A percentile compares a stretch with the other conserved stretches of the same genome.
Conservation (phyloP, 2,113 vertebrate species). For the Nycticryphes semicollaris region DNA sequence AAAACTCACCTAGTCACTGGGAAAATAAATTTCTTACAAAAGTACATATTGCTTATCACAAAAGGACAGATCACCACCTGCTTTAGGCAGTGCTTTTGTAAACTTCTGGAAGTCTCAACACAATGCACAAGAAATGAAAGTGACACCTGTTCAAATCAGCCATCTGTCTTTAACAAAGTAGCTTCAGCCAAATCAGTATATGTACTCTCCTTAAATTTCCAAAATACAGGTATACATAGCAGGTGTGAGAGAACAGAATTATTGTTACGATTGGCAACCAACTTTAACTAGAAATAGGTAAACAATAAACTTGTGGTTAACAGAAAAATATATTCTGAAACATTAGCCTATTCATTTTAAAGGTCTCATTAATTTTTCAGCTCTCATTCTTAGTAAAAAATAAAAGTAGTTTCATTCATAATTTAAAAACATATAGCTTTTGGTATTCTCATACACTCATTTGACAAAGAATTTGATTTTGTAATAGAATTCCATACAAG, state of each 20-base stretch:
- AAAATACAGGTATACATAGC: slow-evolving; percentile 51
- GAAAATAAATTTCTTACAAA: slow-evolving; percentile 66
- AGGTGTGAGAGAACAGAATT: slow-evolving; percentile 42
- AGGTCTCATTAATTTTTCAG: slow-evolving; percentile 2
- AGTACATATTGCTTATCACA: slow-evolving; percentile 52
- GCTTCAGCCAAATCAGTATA: slow-evolving; percentile 49
- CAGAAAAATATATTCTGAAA: neutral
- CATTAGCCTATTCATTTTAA: neutral
- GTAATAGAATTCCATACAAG: neutral
- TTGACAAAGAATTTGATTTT: neutral
- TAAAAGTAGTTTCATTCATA: neutral
- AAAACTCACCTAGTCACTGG: neutral
- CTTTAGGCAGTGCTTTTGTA: slow-evolving; percentile 71
- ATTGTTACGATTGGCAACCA: neutral
- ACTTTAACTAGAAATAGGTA: neutral
- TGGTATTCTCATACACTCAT: neutral
- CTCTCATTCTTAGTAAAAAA: neutral
- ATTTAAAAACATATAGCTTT: neutral
- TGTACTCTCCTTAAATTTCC: slow-evolving; percentile 46
- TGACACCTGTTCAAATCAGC: slow-evolving; percentile 80
- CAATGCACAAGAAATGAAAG: slow-evolving; percentile 72
- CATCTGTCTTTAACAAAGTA: slow-evolving; percentile 75
- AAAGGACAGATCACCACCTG: slow-evolving; percentile 71
- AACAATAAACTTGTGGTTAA: neutral
- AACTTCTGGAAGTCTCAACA: slow-evolving; percentile 72